Percentiles rank a stretch among this genome's conserved stretches.
Conservation (phyloP, 2,113 vertebrate genomes). For the Atlantisia rogersi region DNA sequence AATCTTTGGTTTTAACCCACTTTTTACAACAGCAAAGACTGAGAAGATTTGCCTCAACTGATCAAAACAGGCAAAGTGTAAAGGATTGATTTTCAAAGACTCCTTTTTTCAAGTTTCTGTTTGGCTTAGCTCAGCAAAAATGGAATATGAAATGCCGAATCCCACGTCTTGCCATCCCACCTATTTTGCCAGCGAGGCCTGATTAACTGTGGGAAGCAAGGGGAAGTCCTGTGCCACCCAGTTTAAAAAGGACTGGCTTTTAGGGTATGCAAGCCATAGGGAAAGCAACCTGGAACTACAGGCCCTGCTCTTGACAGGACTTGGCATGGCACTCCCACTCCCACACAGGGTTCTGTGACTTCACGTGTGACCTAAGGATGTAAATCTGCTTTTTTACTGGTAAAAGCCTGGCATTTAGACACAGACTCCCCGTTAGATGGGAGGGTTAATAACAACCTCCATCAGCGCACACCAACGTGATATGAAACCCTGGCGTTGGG, state of each 20-base stretch:
- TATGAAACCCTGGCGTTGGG: accelerated
- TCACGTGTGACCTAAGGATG: not conserved
- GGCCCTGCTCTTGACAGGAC: not conserved
- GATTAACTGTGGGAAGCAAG: not conserved
- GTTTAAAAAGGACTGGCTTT: not conserved
- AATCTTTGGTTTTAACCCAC: not conserved
- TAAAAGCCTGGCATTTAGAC: not conserved
- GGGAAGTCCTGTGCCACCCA: not conserved
- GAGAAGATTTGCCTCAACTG: not conserved
- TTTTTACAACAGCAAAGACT: not conserved
- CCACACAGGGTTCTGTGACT: not conserved
- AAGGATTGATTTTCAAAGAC: not conserved
- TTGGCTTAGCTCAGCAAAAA: not conserved
- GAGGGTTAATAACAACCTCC: not conserved
- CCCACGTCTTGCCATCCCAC: not conserved
- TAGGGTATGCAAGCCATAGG: not conserved
- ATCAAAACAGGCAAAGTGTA: not conserved
- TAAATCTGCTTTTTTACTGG: not conserved
- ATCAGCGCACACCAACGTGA: accelerated
- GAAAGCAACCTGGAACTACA: not conserved
- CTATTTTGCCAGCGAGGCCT: not conserved
- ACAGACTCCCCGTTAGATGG: not conserved
- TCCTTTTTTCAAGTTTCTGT: not conserved
- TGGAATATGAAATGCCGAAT: not conserved
- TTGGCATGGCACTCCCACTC: not conserved